Conservation (phyloP, 2,888 invertebrate genomes). For the Iselma pallidipennis region DNA sequence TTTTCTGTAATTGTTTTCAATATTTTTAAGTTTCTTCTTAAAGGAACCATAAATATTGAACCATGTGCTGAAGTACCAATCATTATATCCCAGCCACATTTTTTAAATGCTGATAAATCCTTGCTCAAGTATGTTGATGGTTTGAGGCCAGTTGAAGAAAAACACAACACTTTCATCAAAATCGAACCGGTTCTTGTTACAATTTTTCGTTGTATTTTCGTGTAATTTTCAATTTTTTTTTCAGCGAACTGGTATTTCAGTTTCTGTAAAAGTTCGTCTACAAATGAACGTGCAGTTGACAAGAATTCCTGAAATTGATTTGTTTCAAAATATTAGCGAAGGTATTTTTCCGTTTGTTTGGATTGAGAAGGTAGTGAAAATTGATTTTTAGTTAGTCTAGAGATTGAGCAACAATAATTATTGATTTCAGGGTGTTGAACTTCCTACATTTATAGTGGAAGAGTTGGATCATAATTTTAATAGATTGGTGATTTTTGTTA, state of each 20-base stretch:
- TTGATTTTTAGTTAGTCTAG: not conserved
- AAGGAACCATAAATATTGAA: conserved; percentile 12
- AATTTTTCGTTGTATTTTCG: not conserved
- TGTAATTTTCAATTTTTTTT: not conserved
- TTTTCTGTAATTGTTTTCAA: not conserved
- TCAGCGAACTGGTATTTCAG: conserved; percentile 61
- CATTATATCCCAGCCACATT: conserved; percentile 62
- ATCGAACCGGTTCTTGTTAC: conserved; percentile 63
- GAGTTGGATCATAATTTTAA: conserved; percentile 10
- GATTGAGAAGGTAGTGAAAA: conserved; percentile 59
- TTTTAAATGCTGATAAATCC: conserved; percentile 64
- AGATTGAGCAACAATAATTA: not conserved
- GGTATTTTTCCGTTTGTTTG: conserved; percentile 65
- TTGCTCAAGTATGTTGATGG: conserved; percentile 63
- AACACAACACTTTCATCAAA: conserved; percentile 59
- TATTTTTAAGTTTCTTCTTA: too few relatives aligned
- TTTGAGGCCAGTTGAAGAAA: conserved; percentile 61
- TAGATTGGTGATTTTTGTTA: conserved; percentile 9
- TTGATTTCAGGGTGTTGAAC: conserved; percentile 31
- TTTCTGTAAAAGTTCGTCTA: conserved; percentile 59
- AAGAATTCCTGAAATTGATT: conserved; percentile 53
- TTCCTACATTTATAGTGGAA: conserved; percentile 23
- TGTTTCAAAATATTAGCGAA: conserved; percentile 59
- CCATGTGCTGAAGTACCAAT: conserved; percentile 63
- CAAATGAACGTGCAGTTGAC: conserved; percentile 64